These are phyloP conservation scores for Campaea margaritaria DNA, from an alignment of 2,888 invertebrate genomes.

Conservation along the genomic window DNA sequence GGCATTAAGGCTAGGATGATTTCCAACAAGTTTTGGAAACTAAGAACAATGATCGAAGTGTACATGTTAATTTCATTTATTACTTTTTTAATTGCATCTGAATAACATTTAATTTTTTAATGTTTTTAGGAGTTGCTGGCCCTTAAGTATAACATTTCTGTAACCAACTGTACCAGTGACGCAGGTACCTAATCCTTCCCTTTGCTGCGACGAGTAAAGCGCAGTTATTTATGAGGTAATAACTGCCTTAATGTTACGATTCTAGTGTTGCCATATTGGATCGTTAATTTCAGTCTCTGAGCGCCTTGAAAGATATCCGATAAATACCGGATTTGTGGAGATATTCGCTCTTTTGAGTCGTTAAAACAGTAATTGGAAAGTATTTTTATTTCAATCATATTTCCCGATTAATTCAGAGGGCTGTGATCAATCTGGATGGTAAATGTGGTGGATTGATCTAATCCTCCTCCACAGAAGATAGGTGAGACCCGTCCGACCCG, in stretches of 20 bases:
- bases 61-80: no score
- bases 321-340: slow-evolving; percentile 40
- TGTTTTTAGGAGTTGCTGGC: neutral
- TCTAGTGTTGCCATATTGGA: slow-evolving; percentile 43
- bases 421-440: no score
- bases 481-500: no score
- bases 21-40: no score
- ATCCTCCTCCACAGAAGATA: no score
- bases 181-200: slow-evolving; percentile 44
- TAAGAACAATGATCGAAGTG: no score
- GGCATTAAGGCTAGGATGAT: no score
- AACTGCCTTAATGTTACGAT: slow-evolving; percentile 58
- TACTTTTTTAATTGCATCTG: no score
- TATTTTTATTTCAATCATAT: no score
- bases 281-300: slow-evolving; percentile 38
- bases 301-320: slow-evolving; percentile 48
- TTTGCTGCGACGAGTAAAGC: slow-evolving; percentile 48
- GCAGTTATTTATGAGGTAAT: slow-evolving; percentile 62
- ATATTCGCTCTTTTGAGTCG: neutral
- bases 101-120: no score
- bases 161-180: neutral
- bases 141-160: neutral
- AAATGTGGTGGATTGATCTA: no score
- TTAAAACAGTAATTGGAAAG: neutral
- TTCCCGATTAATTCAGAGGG: no score